Evolutionary conservation across 2,888 invertebrate genomes (phyloP).

Genomic region (Tipula unca): DNA sequence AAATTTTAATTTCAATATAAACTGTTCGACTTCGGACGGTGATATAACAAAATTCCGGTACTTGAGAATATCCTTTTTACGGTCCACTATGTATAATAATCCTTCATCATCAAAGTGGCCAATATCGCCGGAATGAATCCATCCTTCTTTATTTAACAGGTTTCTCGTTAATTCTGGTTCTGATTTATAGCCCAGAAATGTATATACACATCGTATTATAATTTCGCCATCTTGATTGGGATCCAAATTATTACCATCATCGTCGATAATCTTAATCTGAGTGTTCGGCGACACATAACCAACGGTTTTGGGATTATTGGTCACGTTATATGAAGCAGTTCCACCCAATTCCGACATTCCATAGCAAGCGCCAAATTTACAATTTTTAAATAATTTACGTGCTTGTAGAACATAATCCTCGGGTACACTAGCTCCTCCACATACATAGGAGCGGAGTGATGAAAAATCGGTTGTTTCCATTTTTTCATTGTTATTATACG

Average conservation of each 20-base stretch:
- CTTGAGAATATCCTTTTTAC: constrained; percentile 36
- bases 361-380: neutral
- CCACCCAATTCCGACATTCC: neutral
- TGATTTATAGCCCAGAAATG: constrained; percentile 16
- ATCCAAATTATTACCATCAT: neutral
- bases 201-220: neutral
- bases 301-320: neutral
- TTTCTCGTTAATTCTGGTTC: constrained; percentile 17
- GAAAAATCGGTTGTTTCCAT: constrained; percentile 19
- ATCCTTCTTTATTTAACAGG: constrained; percentile 23
- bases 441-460: neutral
- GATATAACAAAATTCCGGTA: constrained; percentile 24
- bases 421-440: neutral
- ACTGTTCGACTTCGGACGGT: constrained; percentile 35
- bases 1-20: constrained; percentile 26
- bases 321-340: neutral
- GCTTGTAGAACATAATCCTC: neutral
- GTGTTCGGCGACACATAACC: neutral
- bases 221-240: neutral
- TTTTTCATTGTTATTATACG: neutral
- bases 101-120: constrained; percentile 39
- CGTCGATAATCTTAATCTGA: neutral
- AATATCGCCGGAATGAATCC: constrained; percentile 39
- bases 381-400: neutral
- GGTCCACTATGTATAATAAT: constrained; percentile 32